Evolutionary conservation across 2,797 vertebrate species (phyloP).

Genomic region (Neosilurus hyrtlii): DNA sequence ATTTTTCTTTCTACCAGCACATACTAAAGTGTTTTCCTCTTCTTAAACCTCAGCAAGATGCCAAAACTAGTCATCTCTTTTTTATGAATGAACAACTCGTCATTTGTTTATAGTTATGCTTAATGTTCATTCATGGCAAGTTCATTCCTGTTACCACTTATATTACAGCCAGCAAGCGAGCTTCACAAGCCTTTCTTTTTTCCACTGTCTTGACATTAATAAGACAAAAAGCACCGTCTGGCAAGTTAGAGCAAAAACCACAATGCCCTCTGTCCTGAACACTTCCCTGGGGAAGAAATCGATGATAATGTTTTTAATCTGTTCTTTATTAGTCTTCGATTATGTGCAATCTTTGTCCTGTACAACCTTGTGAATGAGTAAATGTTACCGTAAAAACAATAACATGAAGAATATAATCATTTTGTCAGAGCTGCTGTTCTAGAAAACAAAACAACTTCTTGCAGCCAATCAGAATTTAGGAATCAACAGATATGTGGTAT

Average conservation of each 20-base stretch:
- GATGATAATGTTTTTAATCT: neutral
- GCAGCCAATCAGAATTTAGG: neutral
- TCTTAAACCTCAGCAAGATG: neutral
- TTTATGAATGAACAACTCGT: neutral
- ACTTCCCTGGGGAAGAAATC: neutral
- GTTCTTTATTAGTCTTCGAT: neutral
- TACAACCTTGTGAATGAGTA: neutral
- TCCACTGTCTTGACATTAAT: neutral
- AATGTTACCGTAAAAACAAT: neutral
- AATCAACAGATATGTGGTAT: neutral
- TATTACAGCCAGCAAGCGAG: neutral
- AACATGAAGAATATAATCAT: neutral
- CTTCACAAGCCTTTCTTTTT: neutral
- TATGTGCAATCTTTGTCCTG: neutral
- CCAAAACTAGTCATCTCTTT: neutral
- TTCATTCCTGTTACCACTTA: neutral
- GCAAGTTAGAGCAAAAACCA: too few species aligned
- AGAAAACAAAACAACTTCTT: neutral
- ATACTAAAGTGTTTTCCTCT: neutral
- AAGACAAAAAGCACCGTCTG: neutral
- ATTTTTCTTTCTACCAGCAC: neutral
- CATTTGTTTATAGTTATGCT: neutral
- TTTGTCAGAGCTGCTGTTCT: neutral
- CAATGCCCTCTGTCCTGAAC: too few species aligned
- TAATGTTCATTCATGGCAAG: neutral